These are phyloP conservation scores for Centropus bengalensis DNA, from an alignment of 2,113 vertebrate genomes.

Conservation along the genomic window DNA sequence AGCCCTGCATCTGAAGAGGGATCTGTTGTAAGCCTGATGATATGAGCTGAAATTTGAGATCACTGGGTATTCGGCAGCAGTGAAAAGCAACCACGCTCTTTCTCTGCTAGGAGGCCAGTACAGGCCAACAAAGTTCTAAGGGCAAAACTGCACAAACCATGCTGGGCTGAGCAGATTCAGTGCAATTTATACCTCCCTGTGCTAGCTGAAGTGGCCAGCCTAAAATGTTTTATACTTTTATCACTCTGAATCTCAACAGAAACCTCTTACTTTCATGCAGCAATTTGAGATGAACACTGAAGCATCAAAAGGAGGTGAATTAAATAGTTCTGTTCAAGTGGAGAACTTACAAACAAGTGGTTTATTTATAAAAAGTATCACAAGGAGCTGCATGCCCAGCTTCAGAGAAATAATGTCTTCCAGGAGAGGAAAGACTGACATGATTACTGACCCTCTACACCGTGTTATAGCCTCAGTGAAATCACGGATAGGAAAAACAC, in stretches of 20 bases:
- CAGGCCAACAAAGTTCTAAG: conserved; percentile 33
- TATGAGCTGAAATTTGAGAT: background rate
- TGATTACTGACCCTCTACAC: conserved; percentile 8
- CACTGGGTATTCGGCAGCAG: background rate
- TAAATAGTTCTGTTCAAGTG: conserved; percentile 56
- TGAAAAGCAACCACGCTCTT: background rate
- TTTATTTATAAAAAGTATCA: conserved; percentile 49
- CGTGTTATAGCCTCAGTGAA: background rate
- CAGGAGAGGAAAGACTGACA: background rate
- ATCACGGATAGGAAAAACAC: background rate
- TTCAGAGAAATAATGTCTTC: background rate
- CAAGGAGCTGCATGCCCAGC: background rate
- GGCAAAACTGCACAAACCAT: conserved; percentile 29
- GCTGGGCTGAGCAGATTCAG: conserved; percentile 50
- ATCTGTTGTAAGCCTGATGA: background rate
- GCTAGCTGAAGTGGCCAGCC: conserved; percentile 40
- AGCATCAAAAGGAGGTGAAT: conserved; percentile 50
- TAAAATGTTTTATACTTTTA: conserved; percentile 36
- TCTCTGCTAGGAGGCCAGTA: background rate
- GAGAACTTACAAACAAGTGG: conserved; percentile 45
- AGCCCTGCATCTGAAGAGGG: background rate
- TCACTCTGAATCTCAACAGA: conserved; percentile 24
- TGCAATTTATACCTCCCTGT: conserved; percentile 34
- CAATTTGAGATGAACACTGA: conserved; percentile 45
- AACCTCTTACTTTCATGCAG: conserved; percentile 45